Base-by-base conservation (phyloP, 2,888 invertebrate genomes). In the Holacanthella duospinosa region DNA sequence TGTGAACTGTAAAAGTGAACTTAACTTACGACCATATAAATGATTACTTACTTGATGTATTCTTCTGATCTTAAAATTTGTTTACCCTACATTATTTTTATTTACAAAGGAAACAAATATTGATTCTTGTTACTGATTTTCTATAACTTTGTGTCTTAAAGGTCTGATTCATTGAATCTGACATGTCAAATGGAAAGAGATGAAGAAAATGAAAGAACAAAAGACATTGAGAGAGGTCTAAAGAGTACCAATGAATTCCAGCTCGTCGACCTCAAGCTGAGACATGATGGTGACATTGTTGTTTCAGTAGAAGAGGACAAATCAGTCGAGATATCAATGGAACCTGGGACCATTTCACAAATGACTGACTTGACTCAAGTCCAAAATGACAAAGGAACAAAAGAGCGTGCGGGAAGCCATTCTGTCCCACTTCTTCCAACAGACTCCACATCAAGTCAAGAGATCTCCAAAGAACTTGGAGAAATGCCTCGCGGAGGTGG, bases 21-120 rank as follows among this genome's bases (percentile, higher is more conserved):
- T n/a, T n/a, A n/a, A n/a, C n/a, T n/a, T n/a, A n/a, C n/a, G n/a
- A n/a, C n/a, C n/a, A n/a, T n/a, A n/a, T n/a, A n/a, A n/a, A n/a
- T n/a, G n/a, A n/a, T n/a, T n/a, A n/a, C n/a, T n/a, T n/a, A n/a
- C n/a, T n/a, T n/a, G n/a, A n/a, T n/a, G n/a, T n/a, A n/a, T n/a
- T n/a, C n/a, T n/a, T n/a, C n/a, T n/a, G n/a, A n/a, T n/a, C n/a
- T n/a, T n/a, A n/a, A n/a, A n/a, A n/a, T n/a, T n/a, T n/a, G n/a
- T n/a, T n/a, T n/a, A n/a, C n/a, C n/a, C n/a, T n/a, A n/a, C n/a
- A n/a, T 36, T 36, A 36, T 6, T 36, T 12, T 12, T 36, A 36
- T 36, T 36, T 36, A 12, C 36, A 36, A 12, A 16, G 16, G 16
- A 36, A 61, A 59, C 59, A 70, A 68, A 66, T 67, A 60, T 61